Base-by-base conservation (phyloP, 2,113 vertebrate genomes). In the Sphaerodactylus townsendi region DNA sequence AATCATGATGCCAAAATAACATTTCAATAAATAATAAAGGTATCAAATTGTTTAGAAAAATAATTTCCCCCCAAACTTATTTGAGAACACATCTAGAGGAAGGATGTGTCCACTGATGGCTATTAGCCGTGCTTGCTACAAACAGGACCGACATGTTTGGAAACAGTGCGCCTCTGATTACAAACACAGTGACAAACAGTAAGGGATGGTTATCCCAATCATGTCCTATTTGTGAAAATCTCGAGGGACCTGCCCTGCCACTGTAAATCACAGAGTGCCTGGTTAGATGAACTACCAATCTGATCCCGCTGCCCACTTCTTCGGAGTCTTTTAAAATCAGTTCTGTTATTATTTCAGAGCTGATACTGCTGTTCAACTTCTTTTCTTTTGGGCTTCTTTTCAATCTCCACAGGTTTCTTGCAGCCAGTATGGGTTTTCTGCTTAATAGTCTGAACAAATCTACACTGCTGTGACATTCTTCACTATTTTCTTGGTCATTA, bases 401-500 rank as follows among this genome's bases (percentile, higher is more conserved):
- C 1, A 19, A 56, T 28, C 13, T 84, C 37, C 33, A 82, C 35
- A 33, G 48, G 41, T 21, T 84, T 44, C 76, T 39, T 50, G 0
- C 69, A 17, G 82, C 17, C 21, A 86, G 25, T 80, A 30, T 65
- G 65, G 50, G 28, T 69, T 2, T 71, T 81, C 17, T 75, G 33
- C 17, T 66, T 76, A 0, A 30, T 30, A 35, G 25, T 77, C 80
- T 90, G 79, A 92, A 77, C 3, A 83, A 53, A 33, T 9, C 85
- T 82, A 69, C 21, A 7, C 5, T 83, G 84, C 39, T 74, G 3
- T 46, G 30, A 44, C 65, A 4, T 59, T 23, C 48, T 69, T n/a
- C 56, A 23, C 82, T 35, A 78, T 82, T 77, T n/a, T 75, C 66
- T 69, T 88, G 37, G n/a, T 7, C 30, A n/a, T 76, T 33, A 82